Conservation (phyloP, 2,797 vertebrate species). For the Phoeniculus purpureus region DNA sequence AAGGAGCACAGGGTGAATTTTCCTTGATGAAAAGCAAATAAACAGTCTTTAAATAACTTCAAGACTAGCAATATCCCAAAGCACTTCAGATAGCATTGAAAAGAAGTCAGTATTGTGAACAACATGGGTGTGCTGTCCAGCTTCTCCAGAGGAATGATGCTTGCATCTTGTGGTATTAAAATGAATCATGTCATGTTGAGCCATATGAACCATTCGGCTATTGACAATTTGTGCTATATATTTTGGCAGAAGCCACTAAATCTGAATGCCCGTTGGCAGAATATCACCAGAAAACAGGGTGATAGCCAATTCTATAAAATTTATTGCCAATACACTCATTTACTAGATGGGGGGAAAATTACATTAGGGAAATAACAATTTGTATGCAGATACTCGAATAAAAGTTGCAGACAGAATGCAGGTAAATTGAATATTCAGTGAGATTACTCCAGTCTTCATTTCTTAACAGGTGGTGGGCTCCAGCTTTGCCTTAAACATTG, state of each 20-base stretch:
- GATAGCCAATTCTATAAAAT: not conserved
- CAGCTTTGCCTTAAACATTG: not conserved
- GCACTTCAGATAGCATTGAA: not conserved
- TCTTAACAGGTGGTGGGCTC: not conserved
- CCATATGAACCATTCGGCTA: not conserved
- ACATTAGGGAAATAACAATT: not conserved
- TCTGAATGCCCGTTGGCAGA: not conserved
- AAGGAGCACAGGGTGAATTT: not conserved
- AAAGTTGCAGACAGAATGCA: not conserved
- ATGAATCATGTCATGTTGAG: not conserved
- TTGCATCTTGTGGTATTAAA: not conserved
- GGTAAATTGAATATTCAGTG: not conserved
- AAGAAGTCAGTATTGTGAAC: not conserved
- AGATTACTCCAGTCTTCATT: not conserved
- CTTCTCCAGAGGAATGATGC: not conserved
- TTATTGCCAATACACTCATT: not conserved
- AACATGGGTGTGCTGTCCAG: not conserved
- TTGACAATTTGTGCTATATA: not conserved
- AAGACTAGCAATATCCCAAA: not conserved
- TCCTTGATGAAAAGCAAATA: not conserved
- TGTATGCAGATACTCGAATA: not conserved
- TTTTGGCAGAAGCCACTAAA: not conserved
- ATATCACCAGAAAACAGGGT: not conserved
- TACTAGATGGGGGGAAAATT: not conserved
- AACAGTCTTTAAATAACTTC: not conserved